A percentile compares a stretch with the other conserved stretches of the same genome.
These are phyloP conservation scores for Phodopus roborovskii DNA, from an alignment of 2,113 vertebrate genomes.

Conservation along the genomic window DNA sequence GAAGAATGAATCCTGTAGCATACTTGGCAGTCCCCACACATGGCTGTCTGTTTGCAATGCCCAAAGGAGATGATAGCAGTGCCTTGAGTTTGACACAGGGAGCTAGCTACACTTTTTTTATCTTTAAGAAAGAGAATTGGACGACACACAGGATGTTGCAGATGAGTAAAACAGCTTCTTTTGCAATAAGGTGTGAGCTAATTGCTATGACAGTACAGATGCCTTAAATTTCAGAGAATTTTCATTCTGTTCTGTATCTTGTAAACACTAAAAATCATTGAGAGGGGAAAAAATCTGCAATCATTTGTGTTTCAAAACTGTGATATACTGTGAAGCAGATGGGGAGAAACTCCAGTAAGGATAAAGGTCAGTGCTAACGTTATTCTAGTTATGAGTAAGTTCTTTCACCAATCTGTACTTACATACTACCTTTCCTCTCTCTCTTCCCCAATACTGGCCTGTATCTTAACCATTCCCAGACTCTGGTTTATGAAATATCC, in stretches of 20 bases:
- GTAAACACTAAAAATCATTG: slow-evolving; percentile 39
- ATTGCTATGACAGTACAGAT: not conserved
- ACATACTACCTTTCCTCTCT: not conserved
- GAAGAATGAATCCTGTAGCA: not conserved
- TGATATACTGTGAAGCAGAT: slow-evolving; percentile 26
- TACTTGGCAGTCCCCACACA: not conserved
- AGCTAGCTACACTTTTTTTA: not conserved
- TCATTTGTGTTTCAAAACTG: slow-evolving; percentile 36
- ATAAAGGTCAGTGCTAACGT: not conserved
- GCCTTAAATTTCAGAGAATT: not conserved
- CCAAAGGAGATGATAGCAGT: not conserved
- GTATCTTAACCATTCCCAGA: not conserved
- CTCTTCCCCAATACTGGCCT: not conserved
- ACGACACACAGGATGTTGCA: not conserved
- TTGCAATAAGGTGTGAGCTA: slow-evolving; percentile 14
- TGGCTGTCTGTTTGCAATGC: not conserved
- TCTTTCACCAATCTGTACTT: not conserved
- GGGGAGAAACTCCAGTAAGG: not conserved
- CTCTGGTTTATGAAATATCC: slow-evolving; percentile 47
- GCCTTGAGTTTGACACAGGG: not conserved
- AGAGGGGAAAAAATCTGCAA: not conserved
- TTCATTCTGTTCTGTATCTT: slow-evolving; percentile 14
- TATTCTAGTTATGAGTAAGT: not conserved
- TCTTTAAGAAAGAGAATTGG: not conserved
- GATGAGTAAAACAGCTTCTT: not conserved